Evolutionary conservation across 2,797 vertebrate species (phyloP).

Genomic region (Tympanoctomys barrerae): DNA sequence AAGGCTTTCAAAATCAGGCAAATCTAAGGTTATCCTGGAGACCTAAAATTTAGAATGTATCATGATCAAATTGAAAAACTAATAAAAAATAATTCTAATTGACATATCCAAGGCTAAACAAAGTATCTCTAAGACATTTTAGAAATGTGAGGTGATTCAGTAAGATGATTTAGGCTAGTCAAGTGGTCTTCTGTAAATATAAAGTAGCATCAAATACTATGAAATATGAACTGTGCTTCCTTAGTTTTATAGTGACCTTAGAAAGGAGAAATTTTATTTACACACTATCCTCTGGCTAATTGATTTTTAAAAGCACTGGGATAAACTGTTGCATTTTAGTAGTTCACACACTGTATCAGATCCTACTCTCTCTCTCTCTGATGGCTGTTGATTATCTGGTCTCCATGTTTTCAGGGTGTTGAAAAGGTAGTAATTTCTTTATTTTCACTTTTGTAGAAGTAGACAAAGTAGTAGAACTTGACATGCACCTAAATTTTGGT

Average conservation of each 20-base stretch:
- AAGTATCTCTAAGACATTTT: neutral
- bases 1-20: neutral
- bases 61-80: slow-evolving; percentile 5
- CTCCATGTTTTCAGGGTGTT: neutral
- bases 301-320: neutral
- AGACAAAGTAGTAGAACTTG: neutral
- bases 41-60: neutral
- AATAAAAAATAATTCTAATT: neutral
- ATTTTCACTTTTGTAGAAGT: slow-evolving; percentile 23
- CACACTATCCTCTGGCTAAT: neutral
- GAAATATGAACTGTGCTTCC: slow-evolving; percentile 25
- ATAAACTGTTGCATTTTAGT: neutral
- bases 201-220: neutral
- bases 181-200: slow-evolving; percentile 18
- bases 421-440: slow-evolving; percentile 33
- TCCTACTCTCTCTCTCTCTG: neutral
- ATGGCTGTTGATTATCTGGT: neutral
- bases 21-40: neutral
- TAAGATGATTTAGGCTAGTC: neutral
- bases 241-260: slow-evolving; percentile 12
- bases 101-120: neutral
- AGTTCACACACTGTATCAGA: neutral
- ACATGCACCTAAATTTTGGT: neutral
- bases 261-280: slow-evolving; percentile 52
- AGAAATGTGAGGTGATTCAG: neutral